Conservation (phyloP, 2,888 invertebrate species). For the Brachyopa scutellaris region DNA sequence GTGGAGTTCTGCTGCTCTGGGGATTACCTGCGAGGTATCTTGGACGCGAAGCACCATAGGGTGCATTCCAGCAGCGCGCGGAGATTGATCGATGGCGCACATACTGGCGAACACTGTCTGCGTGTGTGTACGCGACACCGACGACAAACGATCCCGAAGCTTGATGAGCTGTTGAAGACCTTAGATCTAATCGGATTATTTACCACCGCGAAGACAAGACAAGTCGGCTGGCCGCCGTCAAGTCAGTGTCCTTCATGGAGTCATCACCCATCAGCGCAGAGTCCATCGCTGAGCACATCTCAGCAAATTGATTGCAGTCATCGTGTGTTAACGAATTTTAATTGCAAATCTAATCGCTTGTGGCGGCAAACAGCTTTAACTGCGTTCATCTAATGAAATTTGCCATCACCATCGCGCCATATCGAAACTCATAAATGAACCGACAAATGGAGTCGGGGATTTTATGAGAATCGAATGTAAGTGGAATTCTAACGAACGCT, state of each 20-base stretch:
- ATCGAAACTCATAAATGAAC: conserved; percentile 48
- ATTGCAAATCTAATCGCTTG: conserved; percentile 62
- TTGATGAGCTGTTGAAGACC: conserved; percentile 50
- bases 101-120: no score
- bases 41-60: neutral
- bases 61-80: conserved; percentile 28
- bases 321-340: conserved; percentile 55
- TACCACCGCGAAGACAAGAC: conserved; percentile 21
- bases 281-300: conserved; percentile 48
- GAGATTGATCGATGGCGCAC: conserved; percentile 37
- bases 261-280: conserved; percentile 13
- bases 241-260: conserved; percentile 28
- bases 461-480: conserved; percentile 29
- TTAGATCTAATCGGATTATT: conserved; percentile 51
- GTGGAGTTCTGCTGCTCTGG: conserved; percentile 18
- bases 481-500: conserved; percentile 52
- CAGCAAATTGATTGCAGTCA: conserved; percentile 44
- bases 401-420: conserved; percentile 25
- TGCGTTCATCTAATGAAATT: conserved; percentile 44
- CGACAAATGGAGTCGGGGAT: conserved; percentile 40
- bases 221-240: conserved; percentile 1
- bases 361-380: conserved; percentile 31
- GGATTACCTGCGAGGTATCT: conserved; percentile 9
- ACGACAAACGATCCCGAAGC: neutral
- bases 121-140: neutral